Evolutionary conservation across 2,797 vertebrate genomes (phyloP).

Genomic region (Pachyuromys duprasi): DNA sequence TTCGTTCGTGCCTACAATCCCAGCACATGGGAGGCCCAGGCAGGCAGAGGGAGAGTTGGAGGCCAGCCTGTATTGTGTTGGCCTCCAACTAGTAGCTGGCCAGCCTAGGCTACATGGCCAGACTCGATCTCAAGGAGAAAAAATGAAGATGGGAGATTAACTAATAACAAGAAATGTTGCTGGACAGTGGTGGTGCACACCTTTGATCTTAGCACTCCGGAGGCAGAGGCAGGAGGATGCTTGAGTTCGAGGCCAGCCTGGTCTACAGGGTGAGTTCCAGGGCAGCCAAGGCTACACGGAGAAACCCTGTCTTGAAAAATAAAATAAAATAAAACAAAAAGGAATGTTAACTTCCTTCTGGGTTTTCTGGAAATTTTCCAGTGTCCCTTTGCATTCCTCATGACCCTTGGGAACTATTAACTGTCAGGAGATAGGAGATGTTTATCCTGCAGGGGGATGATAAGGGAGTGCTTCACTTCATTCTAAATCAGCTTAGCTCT

Average conservation of each 20-base stretch:
- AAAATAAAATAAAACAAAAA: neutral
- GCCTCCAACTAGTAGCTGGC: neutral
- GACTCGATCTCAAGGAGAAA: neutral
- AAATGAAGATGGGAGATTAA: too few relatives aligned
- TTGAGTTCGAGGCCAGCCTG: too few relatives aligned
- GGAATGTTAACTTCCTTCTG: neutral
- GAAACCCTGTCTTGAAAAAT: neutral
- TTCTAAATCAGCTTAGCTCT: neutral
- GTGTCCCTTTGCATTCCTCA: neutral
- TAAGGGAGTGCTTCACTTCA: neutral
- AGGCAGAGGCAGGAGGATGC: neutral
- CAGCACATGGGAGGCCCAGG: neutral
- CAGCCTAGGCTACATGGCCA: neutral
- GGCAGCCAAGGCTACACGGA: neutral
- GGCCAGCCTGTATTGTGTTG: neutral
- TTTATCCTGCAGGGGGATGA: neutral
- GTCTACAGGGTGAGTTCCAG: too few relatives aligned
- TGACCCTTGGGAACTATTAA: neutral
- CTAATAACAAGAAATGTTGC: neutral
- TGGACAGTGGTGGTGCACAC: too few relatives aligned
- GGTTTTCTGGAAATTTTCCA: neutral
- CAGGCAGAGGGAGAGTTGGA: neutral
- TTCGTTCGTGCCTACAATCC: neutral
- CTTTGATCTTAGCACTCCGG: too few relatives aligned
- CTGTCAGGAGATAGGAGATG: neutral